A percentile compares a stretch with the other conserved stretches of the same genome.
These are phyloP conservation scores for Conistra vaccinii DNA, from an alignment of 2,888 invertebrate species.

Conservation along the genomic window DNA sequence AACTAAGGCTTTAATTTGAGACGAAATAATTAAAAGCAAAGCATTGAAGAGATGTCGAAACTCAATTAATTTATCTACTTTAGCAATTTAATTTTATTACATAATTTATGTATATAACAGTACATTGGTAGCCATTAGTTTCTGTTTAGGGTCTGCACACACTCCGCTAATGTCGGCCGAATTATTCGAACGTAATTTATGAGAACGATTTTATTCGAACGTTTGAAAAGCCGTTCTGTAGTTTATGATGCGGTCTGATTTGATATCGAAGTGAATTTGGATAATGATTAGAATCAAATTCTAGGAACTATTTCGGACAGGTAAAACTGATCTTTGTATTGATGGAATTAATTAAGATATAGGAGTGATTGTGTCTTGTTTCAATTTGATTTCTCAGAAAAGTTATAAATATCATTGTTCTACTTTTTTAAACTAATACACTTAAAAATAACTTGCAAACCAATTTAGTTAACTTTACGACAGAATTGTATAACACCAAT, in stretches of 20 bases:
- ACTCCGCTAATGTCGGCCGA: conserved; percentile 35
- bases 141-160: conserved; percentile 52
- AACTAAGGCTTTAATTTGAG: conserved; percentile 49
- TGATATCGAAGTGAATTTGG: conserved; percentile 23
- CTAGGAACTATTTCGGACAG: conserved; percentile 35
- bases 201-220: conserved; percentile 51
- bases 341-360: conserved; percentile 25
- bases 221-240: conserved; percentile 39
- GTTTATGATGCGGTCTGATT: conserved; percentile 59
- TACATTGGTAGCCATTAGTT: conserved; percentile 59
- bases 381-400: conserved; percentile 18
- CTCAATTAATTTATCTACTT: conserved; percentile 69
- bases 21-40: conserved; percentile 58
- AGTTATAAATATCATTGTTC: not conserved
- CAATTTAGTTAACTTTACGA: not conserved
- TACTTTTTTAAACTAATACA: not conserved
- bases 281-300: conserved; percentile 45
- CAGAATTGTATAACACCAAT: conserved; percentile 23
- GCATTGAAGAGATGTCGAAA: conserved; percentile 53
- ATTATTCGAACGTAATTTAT: conserved; percentile 57
- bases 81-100: conserved; percentile 69
- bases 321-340: conserved; percentile 13
- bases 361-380: conserved; percentile 13
- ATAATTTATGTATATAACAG: conserved; percentile 69
- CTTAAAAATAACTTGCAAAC: not conserved